Evolutionary conservation across 1,140 invertebrate species (phyloP), one percentile per base, ranked within the genome.

Genomic region (Hormaphis cornu): DNA sequence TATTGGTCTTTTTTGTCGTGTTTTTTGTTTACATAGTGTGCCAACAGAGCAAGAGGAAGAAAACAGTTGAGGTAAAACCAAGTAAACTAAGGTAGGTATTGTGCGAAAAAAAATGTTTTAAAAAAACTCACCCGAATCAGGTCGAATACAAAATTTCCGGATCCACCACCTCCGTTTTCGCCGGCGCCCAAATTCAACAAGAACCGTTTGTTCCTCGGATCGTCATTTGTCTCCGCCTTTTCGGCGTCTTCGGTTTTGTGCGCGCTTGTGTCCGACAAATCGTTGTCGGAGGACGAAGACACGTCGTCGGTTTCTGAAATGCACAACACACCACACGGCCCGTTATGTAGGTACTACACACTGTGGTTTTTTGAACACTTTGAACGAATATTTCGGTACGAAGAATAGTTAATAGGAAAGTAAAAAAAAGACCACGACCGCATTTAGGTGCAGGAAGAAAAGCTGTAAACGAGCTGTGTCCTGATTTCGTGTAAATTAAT

Each of bases 131-230:
- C 89, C 82, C 89, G 83, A 76, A 91, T 88, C 73, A 90, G 87
- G 78, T 92, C 89, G 79, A 91, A 90, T 69, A 92, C 81, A 80
- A 92, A 90, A 80, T 91, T 92, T 69, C 89, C 89, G 10, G 88
- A 90, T 37, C 89, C 89, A 16, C 81, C 83, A 56, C 82, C 81
- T 24, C 76, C 80, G n/a, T n/a, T n/a, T n/a, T n/a, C n/a, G 69
- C 77, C 77, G 20, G 52, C 69, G 18, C 84, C 85, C 40, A 82
- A 78, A 14, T 82, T 82, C 75, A 89, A 89, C 72, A 89, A 80
- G 78, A 88, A 89, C 78, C 86, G 83, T 76, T 91, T 90, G 78
- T 90, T 87, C 75, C 88, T 83, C 76, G 88, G 87, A 75, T 89
- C 87, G 75, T 89, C 88, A 73, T 84, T 87, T 46, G 81, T 84